A percentile compares a stretch with the other conserved stretches of the same genome.
phyloP scores from a whole-genome alignment of 2,113 vertebrate genomes.

The Poeciliopsis prolifica region DNA sequence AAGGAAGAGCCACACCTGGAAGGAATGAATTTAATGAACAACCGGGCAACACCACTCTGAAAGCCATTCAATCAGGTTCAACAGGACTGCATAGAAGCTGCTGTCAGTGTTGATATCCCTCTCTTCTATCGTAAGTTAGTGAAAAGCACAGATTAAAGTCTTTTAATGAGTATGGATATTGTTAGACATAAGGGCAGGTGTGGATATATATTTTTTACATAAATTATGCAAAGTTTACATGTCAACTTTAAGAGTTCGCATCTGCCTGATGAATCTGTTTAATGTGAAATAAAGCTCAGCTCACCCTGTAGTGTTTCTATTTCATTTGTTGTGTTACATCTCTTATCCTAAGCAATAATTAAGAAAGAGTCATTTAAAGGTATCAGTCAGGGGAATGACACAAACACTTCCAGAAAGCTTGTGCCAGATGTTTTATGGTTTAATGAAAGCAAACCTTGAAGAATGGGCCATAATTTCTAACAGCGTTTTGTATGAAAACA shows the following conservation, averaged over 20 bases:
- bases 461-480: background rate
- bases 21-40: background rate
- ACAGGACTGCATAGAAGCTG: background rate
- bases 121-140: constrained; percentile 38
- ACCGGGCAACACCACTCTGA: background rate
- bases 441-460: background rate
- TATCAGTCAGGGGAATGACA: background rate
- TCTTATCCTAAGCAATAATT: background rate
- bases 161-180: background rate
- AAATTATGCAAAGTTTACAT: too few species aligned
- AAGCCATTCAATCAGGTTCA: background rate
- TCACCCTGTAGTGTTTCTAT: background rate
- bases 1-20: background rate
- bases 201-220: too few species aligned
- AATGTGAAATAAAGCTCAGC: background rate
- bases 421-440: background rate
- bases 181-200: background rate
- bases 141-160: constrained; percentile 10
- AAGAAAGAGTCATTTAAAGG: background rate
- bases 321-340: background rate
- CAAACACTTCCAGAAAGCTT: background rate
- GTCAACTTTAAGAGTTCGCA: background rate
- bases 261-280: background rate
- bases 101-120: constrained; percentile 7
- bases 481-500: background rate